Base-by-base conservation (phyloP, 1,140 invertebrate genomes). In the Yoshiicerus persimilis region DNA sequence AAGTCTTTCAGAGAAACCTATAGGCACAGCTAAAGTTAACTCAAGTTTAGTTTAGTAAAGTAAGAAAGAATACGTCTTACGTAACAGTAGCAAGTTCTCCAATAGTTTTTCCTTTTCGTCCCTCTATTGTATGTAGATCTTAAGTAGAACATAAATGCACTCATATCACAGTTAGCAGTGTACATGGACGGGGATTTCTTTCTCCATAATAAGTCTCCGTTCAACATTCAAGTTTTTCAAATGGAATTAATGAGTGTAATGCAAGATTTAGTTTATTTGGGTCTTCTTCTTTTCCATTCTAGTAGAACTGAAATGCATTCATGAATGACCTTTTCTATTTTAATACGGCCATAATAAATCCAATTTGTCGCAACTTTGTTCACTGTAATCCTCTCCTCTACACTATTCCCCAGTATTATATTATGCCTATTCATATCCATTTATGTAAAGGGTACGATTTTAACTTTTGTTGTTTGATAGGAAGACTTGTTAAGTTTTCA, bases 261-360 rank as follows among this genome's bases (percentile, higher is more conserved):
- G 75, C 9, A 80, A 80, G 75, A 80, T 34, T 80, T 80, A 80
- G 75, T 80, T 80, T 80, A 70, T 70, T 70, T 70, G 66, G 66
- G 25, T 70, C 66, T 70, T 70, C 66, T 30, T 30, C 66, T 30
- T 30, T 70, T 13, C 66, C 30, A 70, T 70, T 27, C 66, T 56
- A 70, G 25, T 30, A 30, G 66, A 30, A 70, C 27, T 70, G 13
- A 70, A 70, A 70, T 70, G 66, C 66, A 70, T 70, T 70, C 80
- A 84, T 84, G 83, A 85, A 85, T 85, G 83, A 85, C 83, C 83
- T 85, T 56, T 62, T 85, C 83, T 32, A 85, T 85, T 85, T 85
- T 85, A 85, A 85, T 85, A 85, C 30, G 83, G 83, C 39, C 83
- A 32, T 85, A 85, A 85, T 85, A 85, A 85, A 85, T 85, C 47